phyloP scores from a whole-genome alignment of 2,888 invertebrate species.

The Agrilus cyanescens region DNA sequence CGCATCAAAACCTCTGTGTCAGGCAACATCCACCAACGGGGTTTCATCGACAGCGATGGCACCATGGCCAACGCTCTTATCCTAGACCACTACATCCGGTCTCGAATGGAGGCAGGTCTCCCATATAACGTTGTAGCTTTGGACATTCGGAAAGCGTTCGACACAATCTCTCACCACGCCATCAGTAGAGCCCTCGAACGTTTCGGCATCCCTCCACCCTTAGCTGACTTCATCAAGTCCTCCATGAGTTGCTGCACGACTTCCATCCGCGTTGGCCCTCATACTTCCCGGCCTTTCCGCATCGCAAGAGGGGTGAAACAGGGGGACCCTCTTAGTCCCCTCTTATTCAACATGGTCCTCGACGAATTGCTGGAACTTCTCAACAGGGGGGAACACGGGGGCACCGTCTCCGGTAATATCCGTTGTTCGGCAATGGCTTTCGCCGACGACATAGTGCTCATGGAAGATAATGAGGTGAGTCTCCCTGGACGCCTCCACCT shows the following conservation, averaged over 20 bases:
- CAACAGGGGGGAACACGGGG: background rate
- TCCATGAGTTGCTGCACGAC: background rate
- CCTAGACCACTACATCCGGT: background rate
- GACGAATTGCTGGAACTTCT: background rate
- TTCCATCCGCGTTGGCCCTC: background rate
- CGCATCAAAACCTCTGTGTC: too few relatives aligned
- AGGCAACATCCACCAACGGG: background rate
- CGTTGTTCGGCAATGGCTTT: background rate
- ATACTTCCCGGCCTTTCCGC: background rate
- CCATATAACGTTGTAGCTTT: background rate
- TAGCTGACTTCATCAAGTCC: background rate
- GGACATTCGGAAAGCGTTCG: background rate
- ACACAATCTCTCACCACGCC: background rate
- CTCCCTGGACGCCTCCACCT: too few relatives aligned
- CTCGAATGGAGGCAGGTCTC: background rate
- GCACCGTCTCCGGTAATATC: too few relatives aligned
- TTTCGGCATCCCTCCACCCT: background rate
- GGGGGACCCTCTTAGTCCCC: background rate
- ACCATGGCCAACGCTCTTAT: background rate
- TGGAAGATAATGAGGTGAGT: too few relatives aligned
- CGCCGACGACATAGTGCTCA: background rate
- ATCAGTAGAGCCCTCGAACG: background rate
- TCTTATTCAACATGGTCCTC: background rate
- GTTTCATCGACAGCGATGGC: background rate
- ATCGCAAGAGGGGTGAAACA: background rate